Percentiles rank a stretch among this genome's conserved stretches.
phyloP scores from a whole-genome alignment of 23 tunicate species.

The Diplosoma virens region DNA sequence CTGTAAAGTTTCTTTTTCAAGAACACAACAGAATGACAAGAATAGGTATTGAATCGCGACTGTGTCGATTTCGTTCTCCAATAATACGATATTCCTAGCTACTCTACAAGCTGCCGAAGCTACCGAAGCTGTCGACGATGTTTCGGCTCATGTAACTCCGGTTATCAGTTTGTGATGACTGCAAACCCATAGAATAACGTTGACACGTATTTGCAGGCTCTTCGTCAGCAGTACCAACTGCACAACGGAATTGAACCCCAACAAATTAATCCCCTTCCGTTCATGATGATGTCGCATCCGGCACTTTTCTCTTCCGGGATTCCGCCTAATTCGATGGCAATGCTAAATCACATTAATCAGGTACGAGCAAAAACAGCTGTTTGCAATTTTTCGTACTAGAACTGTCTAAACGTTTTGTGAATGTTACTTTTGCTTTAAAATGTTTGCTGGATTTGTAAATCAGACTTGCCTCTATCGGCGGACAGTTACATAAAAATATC shows the following conservation, averaged over 20 bases:
- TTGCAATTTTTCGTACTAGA: neutral
- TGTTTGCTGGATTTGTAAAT: neutral
- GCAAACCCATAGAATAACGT: too few species aligned
- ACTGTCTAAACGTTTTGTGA: too few species aligned
- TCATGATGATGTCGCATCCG: slow-evolving; percentile 88
- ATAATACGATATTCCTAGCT: too few species aligned
- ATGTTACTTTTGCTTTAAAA: neutral
- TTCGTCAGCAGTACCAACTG: slow-evolving; percentile 76
- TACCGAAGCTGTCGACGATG: too few species aligned
- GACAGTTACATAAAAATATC: neutral
- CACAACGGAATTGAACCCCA: slow-evolving; percentile 67
- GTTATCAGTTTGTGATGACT: too few species aligned
- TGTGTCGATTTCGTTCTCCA: too few species aligned
- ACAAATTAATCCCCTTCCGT: slow-evolving; percentile 71
- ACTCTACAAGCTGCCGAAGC: too few species aligned
- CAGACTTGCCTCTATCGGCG: neutral
- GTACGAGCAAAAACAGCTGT: slow-evolving; percentile 23
- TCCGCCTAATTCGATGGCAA: slow-evolving; percentile 74
- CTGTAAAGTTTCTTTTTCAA: too few species aligned
- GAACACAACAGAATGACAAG: too few species aligned
- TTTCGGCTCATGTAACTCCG: too few species aligned
- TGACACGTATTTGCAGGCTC: slow-evolving; percentile 59
- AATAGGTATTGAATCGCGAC: too few species aligned
- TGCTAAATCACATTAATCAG: slow-evolving; percentile 79
- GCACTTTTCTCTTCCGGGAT: slow-evolving; percentile 62